Evolutionary conservation across 2,113 vertebrate species (phyloP).

Genomic region (Pao palembangensis): DNA sequence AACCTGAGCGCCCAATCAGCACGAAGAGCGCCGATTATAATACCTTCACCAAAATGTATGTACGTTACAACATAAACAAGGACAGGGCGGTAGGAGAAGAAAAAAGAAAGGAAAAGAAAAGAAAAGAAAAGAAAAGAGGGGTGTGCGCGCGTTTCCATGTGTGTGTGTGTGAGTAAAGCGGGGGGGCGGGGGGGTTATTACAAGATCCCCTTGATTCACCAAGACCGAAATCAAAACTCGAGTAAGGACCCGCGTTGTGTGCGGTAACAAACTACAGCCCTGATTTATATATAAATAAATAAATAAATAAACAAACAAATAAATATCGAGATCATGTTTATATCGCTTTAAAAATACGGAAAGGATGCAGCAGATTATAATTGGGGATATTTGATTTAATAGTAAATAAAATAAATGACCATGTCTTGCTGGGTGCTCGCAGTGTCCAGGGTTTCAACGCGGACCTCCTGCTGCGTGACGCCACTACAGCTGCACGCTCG

Average conservation of each 20-base stretch:
- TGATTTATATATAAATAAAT: neutral
- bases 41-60: constrained; percentile 77
- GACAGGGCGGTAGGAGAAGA: constrained; percentile 47
- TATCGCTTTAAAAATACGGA: neutral
- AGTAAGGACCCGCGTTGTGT: constrained; percentile 59
- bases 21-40: constrained; percentile 70
- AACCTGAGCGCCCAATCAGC: constrained; percentile 92
- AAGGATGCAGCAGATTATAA: too few species aligned
- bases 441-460: too few species aligned
- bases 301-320: neutral
- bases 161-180: constrained; percentile 4
- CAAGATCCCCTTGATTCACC: constrained; percentile 61
- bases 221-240: constrained; percentile 19
- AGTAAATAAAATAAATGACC: too few species aligned
- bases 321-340: neutral
- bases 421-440: too few species aligned
- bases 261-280: too few species aligned
- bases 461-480: too few species aligned
- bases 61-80: constrained; percentile 77
- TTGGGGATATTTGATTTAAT: too few species aligned
- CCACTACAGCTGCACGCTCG: too few species aligned
- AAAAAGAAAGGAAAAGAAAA: constrained; percentile 12
- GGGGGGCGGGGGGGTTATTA: constrained; percentile 50
- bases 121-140: neutral
- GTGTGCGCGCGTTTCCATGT: neutral